Percentiles rank a stretch among this genome's conserved stretches.
phyloP scores from a whole-genome alignment of 2,797 vertebrate species.

The Catharus ustulatus region DNA sequence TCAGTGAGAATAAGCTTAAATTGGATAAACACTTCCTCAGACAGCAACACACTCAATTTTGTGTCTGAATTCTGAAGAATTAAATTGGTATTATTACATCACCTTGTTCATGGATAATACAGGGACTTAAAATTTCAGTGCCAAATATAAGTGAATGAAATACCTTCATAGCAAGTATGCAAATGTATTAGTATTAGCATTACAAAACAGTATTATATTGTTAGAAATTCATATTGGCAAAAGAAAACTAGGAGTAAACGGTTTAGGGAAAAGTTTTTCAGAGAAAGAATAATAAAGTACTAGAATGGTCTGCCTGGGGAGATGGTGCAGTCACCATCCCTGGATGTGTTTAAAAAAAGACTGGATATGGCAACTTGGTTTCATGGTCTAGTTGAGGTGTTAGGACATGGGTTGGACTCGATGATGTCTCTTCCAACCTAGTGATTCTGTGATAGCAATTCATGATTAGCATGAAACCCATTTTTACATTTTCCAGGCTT shows the following conservation, averaged over 20 bases:
- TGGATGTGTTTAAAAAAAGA: too few species aligned
- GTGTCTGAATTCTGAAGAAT: neutral
- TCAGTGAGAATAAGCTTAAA: conserved; percentile 56
- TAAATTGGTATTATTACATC: neutral
- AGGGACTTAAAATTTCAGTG: neutral
- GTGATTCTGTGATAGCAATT: neutral
- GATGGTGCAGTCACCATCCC: too few species aligned
- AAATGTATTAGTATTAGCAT: neutral
- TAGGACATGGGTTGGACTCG: too few species aligned
- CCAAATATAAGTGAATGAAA: neutral
- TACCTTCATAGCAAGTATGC: neutral
- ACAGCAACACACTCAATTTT: neutral
- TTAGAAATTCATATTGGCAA: neutral
- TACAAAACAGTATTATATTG: neutral
- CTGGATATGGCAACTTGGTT: too few species aligned
- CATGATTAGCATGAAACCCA: neutral
- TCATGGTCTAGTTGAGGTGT: too few species aligned
- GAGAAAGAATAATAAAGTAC: too few species aligned
- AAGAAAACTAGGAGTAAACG: neutral
- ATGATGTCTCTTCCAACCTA: too few species aligned
- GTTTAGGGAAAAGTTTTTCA: neutral
- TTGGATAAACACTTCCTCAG: conserved; percentile 34
- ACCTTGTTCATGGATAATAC: neutral
- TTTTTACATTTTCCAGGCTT: neutral
- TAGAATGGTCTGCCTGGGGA: too few species aligned